These are phyloP conservation scores for Perithous albicinctus DNA, from an alignment of 2,888 invertebrate species.

Conservation along the genomic window DNA sequence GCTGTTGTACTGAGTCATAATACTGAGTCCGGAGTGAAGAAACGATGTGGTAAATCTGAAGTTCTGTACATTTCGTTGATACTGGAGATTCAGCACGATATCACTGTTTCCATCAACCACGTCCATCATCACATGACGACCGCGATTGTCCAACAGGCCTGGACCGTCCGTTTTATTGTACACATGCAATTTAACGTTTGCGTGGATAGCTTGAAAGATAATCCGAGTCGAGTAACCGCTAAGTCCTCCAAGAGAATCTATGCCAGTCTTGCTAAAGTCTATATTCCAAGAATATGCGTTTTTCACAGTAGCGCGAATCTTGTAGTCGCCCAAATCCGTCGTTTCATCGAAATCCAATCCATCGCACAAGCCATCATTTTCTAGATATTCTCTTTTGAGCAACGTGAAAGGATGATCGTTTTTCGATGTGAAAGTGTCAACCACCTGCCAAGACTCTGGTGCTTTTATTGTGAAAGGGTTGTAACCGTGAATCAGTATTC, in stretches of 20 bases:
- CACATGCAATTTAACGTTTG: neutral
- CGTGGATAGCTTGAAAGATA: neutral
- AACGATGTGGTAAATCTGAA: neutral
- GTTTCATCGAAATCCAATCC: conserved; percentile 25
- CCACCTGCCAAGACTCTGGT: conserved; percentile 59
- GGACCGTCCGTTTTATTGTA: neutral
- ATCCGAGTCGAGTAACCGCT: neutral
- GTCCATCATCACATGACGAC: neutral
- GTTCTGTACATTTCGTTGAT: neutral
- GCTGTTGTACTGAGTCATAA: conserved; percentile 1
- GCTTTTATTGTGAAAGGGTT: conserved; percentile 8
- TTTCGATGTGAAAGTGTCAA: neutral
- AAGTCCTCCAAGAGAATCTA: neutral
- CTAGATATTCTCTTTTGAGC: neutral
- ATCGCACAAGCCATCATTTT: neutral
- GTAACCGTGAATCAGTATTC: neutral
- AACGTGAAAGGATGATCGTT: conserved; percentile 27
- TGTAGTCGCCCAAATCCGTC: neutral
- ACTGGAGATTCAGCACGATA: neutral
- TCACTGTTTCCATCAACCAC: neutral
- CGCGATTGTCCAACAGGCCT: neutral
- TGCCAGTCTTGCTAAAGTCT: neutral
- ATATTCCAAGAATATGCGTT: neutral
- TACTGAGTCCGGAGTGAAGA: neutral
- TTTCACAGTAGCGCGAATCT: neutral